These are phyloP conservation scores for Nycticebus coucang DNA, from an alignment of 2,113 vertebrate genomes.

Conservation along the genomic window DNA sequence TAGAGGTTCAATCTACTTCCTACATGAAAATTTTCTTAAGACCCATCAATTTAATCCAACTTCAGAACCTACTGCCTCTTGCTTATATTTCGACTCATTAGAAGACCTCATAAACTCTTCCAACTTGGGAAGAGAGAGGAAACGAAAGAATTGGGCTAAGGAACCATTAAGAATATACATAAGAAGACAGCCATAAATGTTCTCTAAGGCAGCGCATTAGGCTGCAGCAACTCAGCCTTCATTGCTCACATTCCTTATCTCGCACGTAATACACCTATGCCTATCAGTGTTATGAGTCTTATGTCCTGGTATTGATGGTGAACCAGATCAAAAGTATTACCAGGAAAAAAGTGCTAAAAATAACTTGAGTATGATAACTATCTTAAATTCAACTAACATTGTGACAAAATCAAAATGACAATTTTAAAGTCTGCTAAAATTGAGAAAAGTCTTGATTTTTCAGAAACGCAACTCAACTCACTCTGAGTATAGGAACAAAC, in stretches of 20 bases:
- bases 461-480: not conserved
- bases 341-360: not conserved
- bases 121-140: not conserved
- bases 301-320: not conserved
- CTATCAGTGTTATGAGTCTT: not conserved
- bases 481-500: not conserved
- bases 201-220: not conserved
- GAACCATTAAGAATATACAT: not conserved
- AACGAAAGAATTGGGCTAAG: not conserved
- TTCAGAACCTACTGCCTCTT: not conserved
- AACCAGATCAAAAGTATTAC: not conserved
- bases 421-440: not conserved
- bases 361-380: not conserved
- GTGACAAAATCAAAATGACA: not conserved
- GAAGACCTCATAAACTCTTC: not conserved
- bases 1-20: not conserved
- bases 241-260: not conserved
- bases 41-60: not conserved
- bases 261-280: not conserved
- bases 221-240: not conserved
- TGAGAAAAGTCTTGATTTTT: not conserved
- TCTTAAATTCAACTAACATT: not conserved
- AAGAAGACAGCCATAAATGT: not conserved
- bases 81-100: not conserved
- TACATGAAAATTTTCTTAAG: not conserved